phyloP scores from a whole-genome alignment of 2,797 vertebrate species.

The Chanos chanos region DNA sequence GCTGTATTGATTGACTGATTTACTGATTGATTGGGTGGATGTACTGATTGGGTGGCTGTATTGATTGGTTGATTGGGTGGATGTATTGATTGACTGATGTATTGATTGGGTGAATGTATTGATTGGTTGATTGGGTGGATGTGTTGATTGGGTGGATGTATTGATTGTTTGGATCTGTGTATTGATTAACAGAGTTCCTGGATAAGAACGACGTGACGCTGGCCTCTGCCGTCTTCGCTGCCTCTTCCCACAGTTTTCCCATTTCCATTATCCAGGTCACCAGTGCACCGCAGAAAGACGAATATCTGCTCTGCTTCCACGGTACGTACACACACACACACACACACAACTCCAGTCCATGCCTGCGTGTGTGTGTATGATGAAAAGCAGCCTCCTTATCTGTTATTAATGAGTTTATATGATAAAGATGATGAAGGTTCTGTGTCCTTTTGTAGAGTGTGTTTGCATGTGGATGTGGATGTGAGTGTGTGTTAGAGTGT shows the following conservation, averaged over 20 bases:
- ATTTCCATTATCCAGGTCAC: slow-evolving; percentile 97
- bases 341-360: slow-evolving; percentile 13
- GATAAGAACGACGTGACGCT: slow-evolving; percentile 96
- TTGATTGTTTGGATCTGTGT: background rate
- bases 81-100: slow-evolving; percentile 68
- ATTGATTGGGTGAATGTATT: background rate
- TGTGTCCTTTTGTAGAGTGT: too few relatives aligned
- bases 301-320: slow-evolving; percentile 97
- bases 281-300: slow-evolving; percentile 87
- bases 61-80: background rate
- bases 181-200: slow-evolving; percentile 81
- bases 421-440: too few relatives aligned
- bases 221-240: slow-evolving; percentile 91
- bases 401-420: too few relatives aligned
- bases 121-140: background rate
- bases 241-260: slow-evolving; percentile 96
- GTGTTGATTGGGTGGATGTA: background rate
- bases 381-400: too few relatives aligned
- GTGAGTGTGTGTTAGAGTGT: slow-evolving; percentile 1
- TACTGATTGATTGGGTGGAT: background rate
- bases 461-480: background rate
- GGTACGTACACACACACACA: slow-evolving; percentile 62
- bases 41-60: background rate
- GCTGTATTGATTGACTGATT: background rate
- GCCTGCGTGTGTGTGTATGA: slow-evolving; percentile 2